Percentiles rank a stretch among this genome's conserved stretches.
Conservation (phyloP, 2,888 invertebrate genomes). For the Kuschelorhynchus macadamiae region DNA sequence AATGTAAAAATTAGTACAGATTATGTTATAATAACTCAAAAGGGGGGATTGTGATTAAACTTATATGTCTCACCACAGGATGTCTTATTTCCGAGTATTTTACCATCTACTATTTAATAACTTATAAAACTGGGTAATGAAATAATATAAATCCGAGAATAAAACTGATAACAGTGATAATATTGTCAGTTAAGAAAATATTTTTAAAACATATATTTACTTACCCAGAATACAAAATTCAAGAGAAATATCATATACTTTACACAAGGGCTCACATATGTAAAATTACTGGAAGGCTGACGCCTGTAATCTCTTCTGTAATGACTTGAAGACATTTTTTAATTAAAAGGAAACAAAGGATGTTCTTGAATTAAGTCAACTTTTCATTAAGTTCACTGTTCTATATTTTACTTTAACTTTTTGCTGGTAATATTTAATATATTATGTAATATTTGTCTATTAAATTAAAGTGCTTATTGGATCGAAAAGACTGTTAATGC, state of each 20-base stretch:
- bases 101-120: no score
- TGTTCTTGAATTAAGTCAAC: constrained; percentile 18
- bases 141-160: no score
- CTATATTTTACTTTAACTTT: background rate
- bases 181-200: no score
- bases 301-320: constrained; percentile 72
- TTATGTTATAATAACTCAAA: no score
- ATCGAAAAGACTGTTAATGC: constrained; percentile 13
- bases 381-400: constrained; percentile 26
- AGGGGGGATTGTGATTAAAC: no score
- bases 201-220: no score
- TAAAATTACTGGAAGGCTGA: constrained; percentile 74
- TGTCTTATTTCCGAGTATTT: no score
- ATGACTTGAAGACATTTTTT: constrained; percentile 44
- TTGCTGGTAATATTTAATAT: background rate
- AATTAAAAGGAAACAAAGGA: background rate
- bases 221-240: constrained; percentile 93
- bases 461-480: constrained; percentile 14
- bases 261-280: constrained; percentile 88
- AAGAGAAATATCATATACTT: constrained; percentile 92
- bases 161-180: no score
- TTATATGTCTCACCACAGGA: no score
- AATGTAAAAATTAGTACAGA: no score
- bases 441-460: background rate
- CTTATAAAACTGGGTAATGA: no score